Evolutionary conservation across 2,113 vertebrate genomes (phyloP).

Genomic region (Sardina pilchardus): DNA sequence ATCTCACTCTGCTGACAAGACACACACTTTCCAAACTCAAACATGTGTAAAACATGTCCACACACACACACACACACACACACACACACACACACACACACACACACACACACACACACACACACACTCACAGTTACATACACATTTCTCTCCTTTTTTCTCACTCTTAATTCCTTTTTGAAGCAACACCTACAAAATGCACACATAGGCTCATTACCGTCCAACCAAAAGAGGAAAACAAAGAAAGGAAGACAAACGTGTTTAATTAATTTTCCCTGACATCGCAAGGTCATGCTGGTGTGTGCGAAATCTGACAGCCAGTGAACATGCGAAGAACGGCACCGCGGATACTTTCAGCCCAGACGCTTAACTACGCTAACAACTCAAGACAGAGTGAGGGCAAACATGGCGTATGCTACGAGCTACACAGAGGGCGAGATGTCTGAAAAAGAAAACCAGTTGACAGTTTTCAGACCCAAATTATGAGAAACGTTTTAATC

Average conservation of each 20-base stretch:
- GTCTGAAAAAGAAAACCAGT: not conserved
- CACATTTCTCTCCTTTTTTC: not conserved
- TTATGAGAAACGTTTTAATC: not conserved
- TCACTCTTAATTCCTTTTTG: conserved; percentile 12
- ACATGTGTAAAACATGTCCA: not conserved
- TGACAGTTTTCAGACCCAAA: not conserved
- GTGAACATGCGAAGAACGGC: conserved; percentile 35
- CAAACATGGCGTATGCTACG: not conserved
- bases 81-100: not conserved
- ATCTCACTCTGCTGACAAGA: not conserved
- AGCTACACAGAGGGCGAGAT: not conserved
- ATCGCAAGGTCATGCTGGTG: conserved; percentile 40
- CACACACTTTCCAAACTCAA: not conserved
- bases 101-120: conserved; percentile 28
- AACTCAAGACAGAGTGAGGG: not conserved
- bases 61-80: conserved; percentile 25
- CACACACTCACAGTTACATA: not conserved
- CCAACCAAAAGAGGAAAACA: conserved; percentile 40
- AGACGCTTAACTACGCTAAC: not conserved
- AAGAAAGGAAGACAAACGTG: conserved; percentile 32
- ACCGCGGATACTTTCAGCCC: not conserved
- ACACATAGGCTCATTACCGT: conserved; percentile 38
- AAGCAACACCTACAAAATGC: not conserved
- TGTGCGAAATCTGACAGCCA: conserved; percentile 28
- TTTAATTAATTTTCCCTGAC: conserved; percentile 46